phyloP scores from a whole-genome alignment of 2,113 vertebrate species.

The Atrichornis clamosus region DNA sequence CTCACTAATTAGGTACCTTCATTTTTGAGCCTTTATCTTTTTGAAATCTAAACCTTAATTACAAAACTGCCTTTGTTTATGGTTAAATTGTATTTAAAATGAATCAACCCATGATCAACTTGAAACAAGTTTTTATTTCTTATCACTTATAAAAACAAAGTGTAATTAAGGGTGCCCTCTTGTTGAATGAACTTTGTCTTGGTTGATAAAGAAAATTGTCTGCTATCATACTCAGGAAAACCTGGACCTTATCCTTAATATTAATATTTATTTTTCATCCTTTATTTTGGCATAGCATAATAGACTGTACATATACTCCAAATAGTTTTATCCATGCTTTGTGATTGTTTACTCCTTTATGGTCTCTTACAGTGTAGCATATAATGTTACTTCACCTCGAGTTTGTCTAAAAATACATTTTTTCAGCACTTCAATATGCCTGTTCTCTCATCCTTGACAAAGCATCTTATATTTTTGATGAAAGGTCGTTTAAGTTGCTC shows the following conservation, averaged over 20 bases:
- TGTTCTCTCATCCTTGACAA: not conserved
- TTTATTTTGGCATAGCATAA: not conserved
- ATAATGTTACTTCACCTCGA: not conserved
- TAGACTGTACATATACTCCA: not conserved
- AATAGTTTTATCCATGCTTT: not conserved
- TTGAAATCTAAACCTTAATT: constrained; percentile 28
- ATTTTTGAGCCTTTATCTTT: constrained; percentile 20
- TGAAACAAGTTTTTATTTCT: constrained; percentile 12
- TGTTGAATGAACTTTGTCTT: not conserved
- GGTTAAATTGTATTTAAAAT: not conserved
- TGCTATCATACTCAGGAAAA: not conserved
- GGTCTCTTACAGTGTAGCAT: not conserved
- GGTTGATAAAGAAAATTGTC: not conserved
- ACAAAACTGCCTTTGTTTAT: constrained; percentile 22
- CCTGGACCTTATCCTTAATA: not conserved
- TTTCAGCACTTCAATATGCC: not conserved
- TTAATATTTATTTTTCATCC: not conserved
- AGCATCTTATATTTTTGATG: not conserved
- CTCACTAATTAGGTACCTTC: not conserved
- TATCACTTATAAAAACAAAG: constrained; percentile 26
- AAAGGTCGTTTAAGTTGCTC: not conserved
- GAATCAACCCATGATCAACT: not conserved
- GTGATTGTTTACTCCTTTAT: not conserved
- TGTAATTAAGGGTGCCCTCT: not conserved
- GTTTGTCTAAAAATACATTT: not conserved